Evolutionary conservation across 92 coral and sea anemone genomes (phyloP), one percentile per base, ranked within the genome.

Genomic region (Blastomussa wellsi): DNA sequence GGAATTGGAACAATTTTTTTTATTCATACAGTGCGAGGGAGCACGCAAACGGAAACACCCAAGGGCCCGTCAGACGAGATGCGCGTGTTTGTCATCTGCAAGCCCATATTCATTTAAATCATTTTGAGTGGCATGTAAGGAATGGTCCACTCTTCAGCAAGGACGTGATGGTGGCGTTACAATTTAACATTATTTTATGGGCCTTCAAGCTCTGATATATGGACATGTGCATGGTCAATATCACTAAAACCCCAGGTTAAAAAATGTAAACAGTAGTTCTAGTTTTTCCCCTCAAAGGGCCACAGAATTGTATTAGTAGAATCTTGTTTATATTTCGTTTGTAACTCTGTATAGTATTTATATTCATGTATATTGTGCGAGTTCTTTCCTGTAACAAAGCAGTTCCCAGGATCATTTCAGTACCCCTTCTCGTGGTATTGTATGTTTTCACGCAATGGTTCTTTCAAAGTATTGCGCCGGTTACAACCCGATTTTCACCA

Each of bases 271-370:
- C 68, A 33, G 37, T 82, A 53, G 32, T 28, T 32, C 33, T 68
- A 26, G 77, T 81, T 55, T 53, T 39, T 38, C 36, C 70, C 78
- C 84, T 80, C 76, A 67, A 80, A 80, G 78, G 78, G 85, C 67
- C 77, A 20, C 65, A 51, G 77, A 69, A 81, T 67, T 47, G 64
- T 47, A 26, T 67, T 74, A 24, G 51, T 32, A 39, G 51, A 47
- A 42, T 53, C 38, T 79, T 79, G 77, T 68, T 64, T 47, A 68
- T 81, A 81, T 81, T 62, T 81, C 69, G 85, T 67, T 72, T 66
- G 49, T 81, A 70, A 47, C 85, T 48, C n/a, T 81, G 76, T 81
- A 81, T 44, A 81, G 85, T 81, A 81, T 81, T 81, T 68, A 81
- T 81, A 69, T 70, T 38, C 75, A 35, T 79, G 73, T 78, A 78